Evolutionary conservation across 1,140 invertebrate species (phyloP).

Genomic region (Drosophila yakuba): DNA sequence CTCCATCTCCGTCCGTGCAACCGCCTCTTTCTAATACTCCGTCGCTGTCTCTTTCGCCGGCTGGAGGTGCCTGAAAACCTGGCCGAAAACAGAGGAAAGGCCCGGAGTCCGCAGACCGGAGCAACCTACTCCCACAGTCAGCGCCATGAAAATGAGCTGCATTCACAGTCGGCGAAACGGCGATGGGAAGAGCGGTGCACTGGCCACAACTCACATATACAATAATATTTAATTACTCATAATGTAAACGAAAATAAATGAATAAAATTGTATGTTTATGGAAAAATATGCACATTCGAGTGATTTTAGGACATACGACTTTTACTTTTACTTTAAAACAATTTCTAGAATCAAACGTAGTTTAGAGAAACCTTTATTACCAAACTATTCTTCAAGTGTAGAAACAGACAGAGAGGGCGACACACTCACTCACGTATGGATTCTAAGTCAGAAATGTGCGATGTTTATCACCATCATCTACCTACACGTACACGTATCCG

Average conservation of each 20-base stretch:
- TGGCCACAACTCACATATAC: neutral
- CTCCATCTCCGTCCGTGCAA: slow-evolving; percentile 12
- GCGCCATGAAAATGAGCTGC: slow-evolving; percentile 59
- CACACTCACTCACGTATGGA: slow-evolving; percentile 46
- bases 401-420: slow-evolving; percentile 12
- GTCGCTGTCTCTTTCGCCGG: slow-evolving; percentile 36
- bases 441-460: slow-evolving; percentile 59
- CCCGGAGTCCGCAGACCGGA: slow-evolving; percentile 17
- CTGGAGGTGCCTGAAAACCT: slow-evolving; percentile 16
- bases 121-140: slow-evolving; percentile 67
- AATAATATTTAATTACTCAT: too few species aligned
- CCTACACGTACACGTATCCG: slow-evolving; percentile 57
- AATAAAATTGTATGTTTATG: too few species aligned
- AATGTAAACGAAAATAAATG: too few species aligned
- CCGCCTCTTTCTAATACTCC: slow-evolving; percentile 20
- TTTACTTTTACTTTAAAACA: too few species aligned
- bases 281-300: too few species aligned
- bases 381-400: slow-evolving; percentile 8
- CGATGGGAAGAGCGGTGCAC: slow-evolving; percentile 10
- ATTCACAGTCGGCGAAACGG: slow-evolving; percentile 37
- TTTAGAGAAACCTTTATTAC: too few species aligned
- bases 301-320: too few species aligned
- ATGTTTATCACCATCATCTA: slow-evolving; percentile 58
- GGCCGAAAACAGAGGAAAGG: slow-evolving; percentile 21
- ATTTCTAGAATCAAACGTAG: too few species aligned